A percentile compares a stretch with the other conserved stretches of the same genome.
Evolutionary conservation across 1,140 invertebrate species (phyloP).

Genomic region (Stenopsyche tienmushanensis): DNA sequence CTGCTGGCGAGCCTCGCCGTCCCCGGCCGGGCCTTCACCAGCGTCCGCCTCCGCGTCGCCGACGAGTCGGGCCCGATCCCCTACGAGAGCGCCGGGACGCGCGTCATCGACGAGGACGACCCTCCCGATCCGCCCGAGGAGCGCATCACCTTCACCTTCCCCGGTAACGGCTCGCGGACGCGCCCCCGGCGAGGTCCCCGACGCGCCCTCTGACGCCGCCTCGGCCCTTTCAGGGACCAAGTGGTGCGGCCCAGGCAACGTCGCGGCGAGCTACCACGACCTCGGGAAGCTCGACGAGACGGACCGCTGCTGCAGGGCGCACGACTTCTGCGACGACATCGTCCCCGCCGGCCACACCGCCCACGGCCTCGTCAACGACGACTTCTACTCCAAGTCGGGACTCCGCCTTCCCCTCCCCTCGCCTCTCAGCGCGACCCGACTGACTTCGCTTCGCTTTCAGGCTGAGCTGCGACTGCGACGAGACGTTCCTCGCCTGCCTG

Average conservation of each 20-base stretch:
- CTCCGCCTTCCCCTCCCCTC: no score
- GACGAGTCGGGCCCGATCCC: slow-evolving; percentile 31
- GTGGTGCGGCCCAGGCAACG: slow-evolving; percentile 74
- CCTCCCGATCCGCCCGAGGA: slow-evolving; percentile 33
- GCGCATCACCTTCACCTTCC: slow-evolving; percentile 28
- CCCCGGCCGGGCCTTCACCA: slow-evolving; percentile 33
- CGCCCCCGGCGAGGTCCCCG: background rate
- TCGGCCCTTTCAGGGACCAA: slow-evolving; percentile 58
- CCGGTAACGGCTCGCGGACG: no score
- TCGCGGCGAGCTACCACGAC: slow-evolving; percentile 67
- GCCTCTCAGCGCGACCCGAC: no score
- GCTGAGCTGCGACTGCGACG: slow-evolving; percentile 68
- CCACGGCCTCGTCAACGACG: slow-evolving; percentile 64
- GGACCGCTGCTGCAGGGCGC: slow-evolving; percentile 75
- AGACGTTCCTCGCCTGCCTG: slow-evolving; percentile 67
- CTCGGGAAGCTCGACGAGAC: slow-evolving; percentile 65
- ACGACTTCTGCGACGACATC: slow-evolving; percentile 71
- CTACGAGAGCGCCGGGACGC: slow-evolving; percentile 22
- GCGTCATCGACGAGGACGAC: slow-evolving; percentile 31
- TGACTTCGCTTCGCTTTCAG: no score
- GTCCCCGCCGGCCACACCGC: slow-evolving; percentile 60
- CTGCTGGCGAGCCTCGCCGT: no score
- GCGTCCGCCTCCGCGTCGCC: slow-evolving; percentile 15
- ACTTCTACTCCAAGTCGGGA: slow-evolving; percentile 59
- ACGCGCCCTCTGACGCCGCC: no score